Evolutionary conservation across 2,113 vertebrate species (phyloP).

Genomic region (Callospermophilus lateralis): DNA sequence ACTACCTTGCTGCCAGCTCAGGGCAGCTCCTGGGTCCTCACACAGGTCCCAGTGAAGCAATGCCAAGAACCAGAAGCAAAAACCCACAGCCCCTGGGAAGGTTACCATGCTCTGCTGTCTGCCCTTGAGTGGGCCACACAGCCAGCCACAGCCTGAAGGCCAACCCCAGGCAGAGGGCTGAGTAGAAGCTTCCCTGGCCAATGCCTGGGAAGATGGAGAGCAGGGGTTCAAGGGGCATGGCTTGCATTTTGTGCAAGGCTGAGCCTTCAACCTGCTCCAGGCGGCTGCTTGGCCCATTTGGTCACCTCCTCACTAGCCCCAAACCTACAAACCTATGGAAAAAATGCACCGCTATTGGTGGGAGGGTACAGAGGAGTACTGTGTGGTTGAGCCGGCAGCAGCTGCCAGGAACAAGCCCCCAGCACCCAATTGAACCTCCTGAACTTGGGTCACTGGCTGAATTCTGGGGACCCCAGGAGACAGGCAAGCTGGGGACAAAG

Average conservation of each 20-base stretch:
- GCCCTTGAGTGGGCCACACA: not conserved
- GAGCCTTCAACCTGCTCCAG: not conserved
- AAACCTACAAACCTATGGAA: not conserved
- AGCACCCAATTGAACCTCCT: not conserved
- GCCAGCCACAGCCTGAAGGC: not conserved
- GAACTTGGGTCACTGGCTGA: not conserved
- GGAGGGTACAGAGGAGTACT: not conserved
- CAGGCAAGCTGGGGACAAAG: not conserved
- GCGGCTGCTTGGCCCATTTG: accelerated
- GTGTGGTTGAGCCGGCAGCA: not conserved
- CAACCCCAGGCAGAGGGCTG: not conserved
- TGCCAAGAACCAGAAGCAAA: not conserved
- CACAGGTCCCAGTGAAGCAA: not conserved
- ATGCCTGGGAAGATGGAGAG: accelerated
- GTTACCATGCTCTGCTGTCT: not conserved
- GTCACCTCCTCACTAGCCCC: not conserved
- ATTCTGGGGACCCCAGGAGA: too few relatives aligned
- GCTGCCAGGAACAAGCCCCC: not conserved
- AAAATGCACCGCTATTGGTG: not conserved
- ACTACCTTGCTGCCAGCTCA: not conserved
- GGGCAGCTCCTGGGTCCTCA: not conserved
- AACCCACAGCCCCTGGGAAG: not conserved
- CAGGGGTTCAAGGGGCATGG: not conserved
- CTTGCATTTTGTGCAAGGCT: not conserved
- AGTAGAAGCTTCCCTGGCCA: not conserved